These are phyloP conservation scores for Cataglyphis hispanica DNA, from an alignment of 1,140 invertebrate genomes.

Conservation along the genomic window DNA sequence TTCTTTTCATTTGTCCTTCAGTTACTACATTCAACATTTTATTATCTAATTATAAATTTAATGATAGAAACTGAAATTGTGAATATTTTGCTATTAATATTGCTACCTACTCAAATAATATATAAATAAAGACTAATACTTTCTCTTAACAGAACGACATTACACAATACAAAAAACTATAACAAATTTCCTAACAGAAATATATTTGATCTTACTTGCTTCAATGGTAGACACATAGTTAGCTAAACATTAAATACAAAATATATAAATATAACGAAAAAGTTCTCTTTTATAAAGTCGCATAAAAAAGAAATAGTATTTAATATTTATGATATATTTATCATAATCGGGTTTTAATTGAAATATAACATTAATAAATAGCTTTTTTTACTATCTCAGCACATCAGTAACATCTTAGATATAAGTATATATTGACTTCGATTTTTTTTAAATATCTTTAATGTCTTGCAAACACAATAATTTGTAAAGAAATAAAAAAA, in stretches of 20 bases:
- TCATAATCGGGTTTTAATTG: conserved; percentile 8
- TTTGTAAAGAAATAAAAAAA: conserved; percentile 32
- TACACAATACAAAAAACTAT: conserved; percentile 51
- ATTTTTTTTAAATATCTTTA: conserved; percentile 18
- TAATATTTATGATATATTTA: conserved; percentile 12
- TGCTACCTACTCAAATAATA: conserved; percentile 61
- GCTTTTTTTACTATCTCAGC: conserved; percentile 1
- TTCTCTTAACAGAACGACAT: conserved; percentile 58
- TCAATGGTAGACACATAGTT: conserved; percentile 76
- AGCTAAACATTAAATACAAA: conserved; percentile 77
- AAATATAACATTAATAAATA: not conserved
- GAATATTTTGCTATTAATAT: conserved; percentile 48
- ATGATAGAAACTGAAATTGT: conserved; percentile 34
- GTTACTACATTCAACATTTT: conserved; percentile 64
- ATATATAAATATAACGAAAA: conserved; percentile 65
- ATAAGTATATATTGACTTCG: not conserved
- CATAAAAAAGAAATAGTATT: conserved; percentile 34
- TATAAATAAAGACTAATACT: conserved; percentile 47
- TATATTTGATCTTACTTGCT: conserved; percentile 74
- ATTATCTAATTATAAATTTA: conserved; percentile 69
- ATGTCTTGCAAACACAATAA: conserved; percentile 3
- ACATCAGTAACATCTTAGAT: conserved; percentile 8
- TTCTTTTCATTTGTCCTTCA: conserved; percentile 32
- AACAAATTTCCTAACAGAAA: conserved; percentile 66
- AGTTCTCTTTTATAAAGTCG: conserved; percentile 42